Base-by-base conservation (phyloP, 2,888 invertebrate species). In the Tenthredo scrophulariae region DNA sequence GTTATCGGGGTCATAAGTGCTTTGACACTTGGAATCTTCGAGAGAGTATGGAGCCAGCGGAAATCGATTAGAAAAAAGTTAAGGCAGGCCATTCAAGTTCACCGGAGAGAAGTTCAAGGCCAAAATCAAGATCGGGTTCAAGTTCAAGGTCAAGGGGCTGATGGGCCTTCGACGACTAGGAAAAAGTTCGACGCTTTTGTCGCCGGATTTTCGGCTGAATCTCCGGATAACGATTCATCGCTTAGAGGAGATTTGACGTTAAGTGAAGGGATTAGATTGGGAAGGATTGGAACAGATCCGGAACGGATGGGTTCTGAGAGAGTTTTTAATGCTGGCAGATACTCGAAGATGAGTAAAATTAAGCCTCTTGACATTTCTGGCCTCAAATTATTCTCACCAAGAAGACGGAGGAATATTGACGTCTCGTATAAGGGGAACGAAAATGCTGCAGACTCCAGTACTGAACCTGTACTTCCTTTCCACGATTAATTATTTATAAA, bases 1-100 rank as follows among this genome's bases (percentile, higher is more conserved):
- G 88, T 93, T 0, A 89, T 93, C 5, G 96, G 95, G 4, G 91
- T 95, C 10, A 40, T 92, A 0, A 88, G 88, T 0, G 91, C 93
- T 0, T 75, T 92, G 4, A 86, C 89, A 22, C 86, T 93, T 43
- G 91, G 91, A 3, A 86, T 93, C n/a, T 62, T 90, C 29, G 93
- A 93, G 72, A 88, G 92, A 33, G 88, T 91, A 37, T 93, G 93
- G 93, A 88, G 89, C 40, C 91, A 91, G 65, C 86, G 91, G 1
- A 84, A 83, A 10, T 88, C 87, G 26, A 89, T 91, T 82, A 86
- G 87, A 13, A 87, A 88, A 40, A 89, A 86, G 77, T 54, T 77
- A 6, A 84, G 9, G 40, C 65, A 46, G 22, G 83, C 83, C 1
- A 70, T 83, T 62, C 62, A 65, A 10, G 40, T 58, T 13, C 58